Conservation (phyloP, 2,113 vertebrate species). For the Scolopax mira region DNA sequence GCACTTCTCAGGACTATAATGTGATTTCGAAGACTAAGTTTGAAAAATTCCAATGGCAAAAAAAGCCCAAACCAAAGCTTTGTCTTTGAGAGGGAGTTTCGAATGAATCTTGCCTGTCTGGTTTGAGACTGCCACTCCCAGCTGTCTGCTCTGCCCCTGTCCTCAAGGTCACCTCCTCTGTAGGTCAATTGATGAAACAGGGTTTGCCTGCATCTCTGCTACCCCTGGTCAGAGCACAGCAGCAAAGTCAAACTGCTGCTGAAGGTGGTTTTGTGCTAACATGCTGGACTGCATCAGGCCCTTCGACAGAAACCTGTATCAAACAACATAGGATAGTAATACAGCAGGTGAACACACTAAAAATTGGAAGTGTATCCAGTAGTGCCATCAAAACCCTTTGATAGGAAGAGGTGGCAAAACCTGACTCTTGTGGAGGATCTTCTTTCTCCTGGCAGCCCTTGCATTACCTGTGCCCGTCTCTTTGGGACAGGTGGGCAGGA, state of each 20-base stretch:
- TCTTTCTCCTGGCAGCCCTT: not conserved
- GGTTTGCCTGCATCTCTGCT: not conserved
- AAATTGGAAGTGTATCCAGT: not conserved
- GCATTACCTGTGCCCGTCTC: not conserved
- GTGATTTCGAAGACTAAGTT: not conserved
- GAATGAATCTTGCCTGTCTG: slow-evolving; percentile 24
- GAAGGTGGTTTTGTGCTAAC: not conserved
- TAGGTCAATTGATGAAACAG: not conserved
- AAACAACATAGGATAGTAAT: not conserved
- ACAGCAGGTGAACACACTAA: not conserved
- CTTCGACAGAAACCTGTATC: not conserved
- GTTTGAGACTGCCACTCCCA: slow-evolving; percentile 30
- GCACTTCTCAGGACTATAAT: not conserved
- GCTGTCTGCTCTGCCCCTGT: not conserved
- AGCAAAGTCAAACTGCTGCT: not conserved
- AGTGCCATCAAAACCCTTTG: not conserved
- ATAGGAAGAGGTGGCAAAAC: not conserved
- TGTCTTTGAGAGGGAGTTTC: slow-evolving; percentile 19
- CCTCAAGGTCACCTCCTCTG: not conserved
- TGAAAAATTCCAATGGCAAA: not conserved
- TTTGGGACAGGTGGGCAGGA: not conserved
- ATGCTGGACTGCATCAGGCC: not conserved
- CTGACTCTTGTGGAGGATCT: not conserved
- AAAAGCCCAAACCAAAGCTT: not conserved
- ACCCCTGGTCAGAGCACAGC: not conserved